Base-by-base conservation (phyloP, 2,113 vertebrate genomes). In the Cavia aperea region DNA sequence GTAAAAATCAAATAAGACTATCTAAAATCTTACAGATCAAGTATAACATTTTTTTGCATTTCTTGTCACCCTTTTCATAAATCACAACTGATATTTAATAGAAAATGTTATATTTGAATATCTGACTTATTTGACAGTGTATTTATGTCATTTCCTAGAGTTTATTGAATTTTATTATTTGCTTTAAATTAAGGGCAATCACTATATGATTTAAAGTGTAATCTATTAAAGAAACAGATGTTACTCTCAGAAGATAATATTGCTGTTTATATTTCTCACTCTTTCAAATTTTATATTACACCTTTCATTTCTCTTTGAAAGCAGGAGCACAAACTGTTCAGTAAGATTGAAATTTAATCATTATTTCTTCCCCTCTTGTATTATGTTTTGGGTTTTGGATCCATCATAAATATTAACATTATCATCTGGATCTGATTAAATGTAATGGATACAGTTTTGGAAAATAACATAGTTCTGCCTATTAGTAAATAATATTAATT, bases 401-500 rank as follows among this genome's bases (percentile, higher is more conserved):
- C 9, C 70, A 72, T 1, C 51, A 94, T 90, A 95, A 92, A 72
- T 91, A 96, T 63, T 93, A 95, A 93, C 65, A 51, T 72, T 60
- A 56, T 51, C 92, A 88, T 96, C 92, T 79, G 70, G 94, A 85
- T 94, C 92, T 39, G 14, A 92, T 92, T 14, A 75, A 79, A 73
- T 62, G 24, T 81, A 84, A 97, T 92, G 79, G 91, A 96, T 82
- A 93, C n/a, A 19, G 90, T 66, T 94, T 90, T 24, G 90, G 91
- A 96, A 95, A 95, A 93, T 78, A 93, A 94, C 56, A 58, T 58
- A 58, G 56, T 58, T 94, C 93, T 73, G 39, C 81, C 94, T 94
- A 88, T 89, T 95, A 96, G 77, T 86, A 93, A 96, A 96, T 96
- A 97, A 86, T 85, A 72, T 70, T 84, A 49, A 96, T 92, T 92